Base-by-base conservation (phyloP, 2,797 vertebrate genomes). In the Catharus ustulatus region DNA sequence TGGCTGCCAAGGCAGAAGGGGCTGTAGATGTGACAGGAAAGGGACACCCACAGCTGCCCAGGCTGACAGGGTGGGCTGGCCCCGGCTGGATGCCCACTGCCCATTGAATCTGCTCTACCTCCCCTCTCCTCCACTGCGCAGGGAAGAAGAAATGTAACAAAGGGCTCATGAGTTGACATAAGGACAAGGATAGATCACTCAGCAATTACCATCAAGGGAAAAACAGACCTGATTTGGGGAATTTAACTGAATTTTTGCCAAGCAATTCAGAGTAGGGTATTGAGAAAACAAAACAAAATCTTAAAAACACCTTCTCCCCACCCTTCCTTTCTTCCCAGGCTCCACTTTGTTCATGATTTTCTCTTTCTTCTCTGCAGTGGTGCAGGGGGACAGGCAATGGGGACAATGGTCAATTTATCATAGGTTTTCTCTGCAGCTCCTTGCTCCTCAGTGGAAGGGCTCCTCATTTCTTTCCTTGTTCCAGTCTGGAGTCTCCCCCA, bases 61-160 rank as follows among this genome's bases (percentile, higher is more conserved):
- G 69, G 48, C 1, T 61, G n/a, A 8, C 1, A 0, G 20, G 13
- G 15, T 32, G 20, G 19, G 34, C 10, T 36, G 38, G 16, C 24
- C 23, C 38, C 57, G 72, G 29, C 57, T 40, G 14, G 23, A 38
- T 0, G 2, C 19, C 24, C 46, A 26, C 15, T 34, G 57, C 29
- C 21, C 40, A 19, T 29, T 13, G 40, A 74, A 59, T 18, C 24
- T 15, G 4, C 58, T 77, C 45, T 30, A 4, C 45, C 17, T 58
- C 24, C 26, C 10, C 30, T 20, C 20, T 51, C 57, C 10, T 83
- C 24, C 8, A 20, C 24, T 64, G 38, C 20, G 26, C 29, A 64
- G 24, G 10, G 8, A 21, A 63, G 29, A 57, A 58, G 24, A 76
- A 76, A 26, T 21, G 9, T 2, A n/a, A 15, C 36, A 38, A 51